These are phyloP conservation scores for Nephotettix cincticeps DNA, from an alignment of 1,140 invertebrate species.

Conservation along the genomic window DNA sequence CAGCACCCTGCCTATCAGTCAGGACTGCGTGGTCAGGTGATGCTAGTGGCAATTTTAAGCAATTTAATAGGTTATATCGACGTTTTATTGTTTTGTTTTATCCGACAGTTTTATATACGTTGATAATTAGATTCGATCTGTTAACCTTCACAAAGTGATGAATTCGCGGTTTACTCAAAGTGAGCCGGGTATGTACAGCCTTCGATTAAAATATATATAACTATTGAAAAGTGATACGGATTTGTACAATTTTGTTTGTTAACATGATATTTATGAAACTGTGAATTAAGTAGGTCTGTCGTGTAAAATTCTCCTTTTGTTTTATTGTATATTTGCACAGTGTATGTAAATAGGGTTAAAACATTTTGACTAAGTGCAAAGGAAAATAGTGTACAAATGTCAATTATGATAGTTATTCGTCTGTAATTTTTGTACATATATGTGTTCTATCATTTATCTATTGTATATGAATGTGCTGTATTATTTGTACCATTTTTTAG, in stretches of 20 bases:
- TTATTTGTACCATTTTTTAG: conserved; percentile 44
- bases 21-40: conserved; percentile 87
- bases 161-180: conserved; percentile 37
- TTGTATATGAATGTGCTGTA: conserved; percentile 37
- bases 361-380: conserved; percentile 39
- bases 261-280: conserved; percentile 18
- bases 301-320: conserved; percentile 30
- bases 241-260: neutral
- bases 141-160: conserved; percentile 41
- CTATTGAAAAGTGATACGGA: neutral
- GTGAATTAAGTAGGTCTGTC: conserved; percentile 30
- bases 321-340: conserved; percentile 42
- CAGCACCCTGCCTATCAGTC: conserved; percentile 62
- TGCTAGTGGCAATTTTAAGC: conserved; percentile 31
- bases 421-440: conserved; percentile 57
- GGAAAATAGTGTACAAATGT: conserved; percentile 52
- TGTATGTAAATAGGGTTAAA: conserved; percentile 39
- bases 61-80: conserved; percentile 29
- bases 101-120: conserved; percentile 30
- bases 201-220: neutral
- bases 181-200: conserved; percentile 33
- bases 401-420: conserved; percentile 48
- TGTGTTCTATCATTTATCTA: conserved; percentile 37
- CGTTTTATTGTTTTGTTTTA: conserved; percentile 39
- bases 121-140: conserved; percentile 26